Conservation (phyloP, 2,797 vertebrate genomes). For the Tokudaia tokunoshimensis region DNA sequence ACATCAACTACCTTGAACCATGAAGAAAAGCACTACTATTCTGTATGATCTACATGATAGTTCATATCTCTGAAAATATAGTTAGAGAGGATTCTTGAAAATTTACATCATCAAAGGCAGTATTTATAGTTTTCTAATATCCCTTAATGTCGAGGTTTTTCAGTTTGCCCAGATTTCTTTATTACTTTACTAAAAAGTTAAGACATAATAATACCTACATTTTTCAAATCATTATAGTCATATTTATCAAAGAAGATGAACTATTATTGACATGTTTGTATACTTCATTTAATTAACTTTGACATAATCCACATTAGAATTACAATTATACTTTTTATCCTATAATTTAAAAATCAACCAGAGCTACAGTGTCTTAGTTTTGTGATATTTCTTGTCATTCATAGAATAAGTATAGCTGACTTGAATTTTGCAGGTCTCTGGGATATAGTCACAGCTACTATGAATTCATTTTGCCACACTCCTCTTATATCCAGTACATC, state of each 20-base stretch:
- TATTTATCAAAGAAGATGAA: neutral
- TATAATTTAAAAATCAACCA: neutral
- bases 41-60: neutral
- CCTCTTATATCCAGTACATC: neutral
- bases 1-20: neutral
- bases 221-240: neutral
- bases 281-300: neutral
- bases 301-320: neutral
- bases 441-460: neutral
- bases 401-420: too few relatives aligned
- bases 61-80: neutral
- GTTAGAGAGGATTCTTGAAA: neutral
- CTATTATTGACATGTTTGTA: neutral
- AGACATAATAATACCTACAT: neutral
- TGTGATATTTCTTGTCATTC: neutral
- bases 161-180: neutral
- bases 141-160: neutral
- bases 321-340: neutral
- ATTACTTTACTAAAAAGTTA: neutral
- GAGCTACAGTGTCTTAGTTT: neutral
- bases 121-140: neutral
- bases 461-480: neutral
- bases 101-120: accelerated
- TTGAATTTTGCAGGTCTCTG: neutral
- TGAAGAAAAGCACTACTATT: neutral